These are phyloP conservation scores for Drosophila rubida DNA, from an alignment of 2,888 invertebrate genomes.

Conservation along the genomic window DNA sequence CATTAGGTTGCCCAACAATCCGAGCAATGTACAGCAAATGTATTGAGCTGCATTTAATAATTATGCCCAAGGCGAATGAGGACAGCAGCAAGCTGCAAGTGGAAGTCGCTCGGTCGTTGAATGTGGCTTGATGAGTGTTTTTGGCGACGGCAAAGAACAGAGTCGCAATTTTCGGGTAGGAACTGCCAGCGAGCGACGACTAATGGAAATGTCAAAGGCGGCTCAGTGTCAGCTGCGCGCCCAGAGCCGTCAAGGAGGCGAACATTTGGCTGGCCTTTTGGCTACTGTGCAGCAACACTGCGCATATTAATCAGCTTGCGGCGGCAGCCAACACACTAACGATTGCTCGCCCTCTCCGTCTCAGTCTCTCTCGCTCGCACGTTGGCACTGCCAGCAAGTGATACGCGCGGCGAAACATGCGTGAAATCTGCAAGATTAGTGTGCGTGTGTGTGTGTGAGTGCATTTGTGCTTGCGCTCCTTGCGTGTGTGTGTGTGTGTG, in stretches of 20 bases:
- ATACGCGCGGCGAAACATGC: slow-evolving; percentile 80
- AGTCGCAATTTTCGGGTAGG: slow-evolving; percentile 52
- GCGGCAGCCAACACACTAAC: slow-evolving; percentile 26
- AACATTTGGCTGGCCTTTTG: slow-evolving; percentile 52
- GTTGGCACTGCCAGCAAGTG: slow-evolving; percentile 60
- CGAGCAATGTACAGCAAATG: slow-evolving; percentile 82
- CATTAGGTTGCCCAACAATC: slow-evolving; percentile 78
- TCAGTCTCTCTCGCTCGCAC: no score
- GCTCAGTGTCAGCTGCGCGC: slow-evolving; percentile 81
- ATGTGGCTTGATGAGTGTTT: slow-evolving; percentile 24
- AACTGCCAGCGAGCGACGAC: slow-evolving; percentile 30
- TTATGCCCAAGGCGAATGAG: slow-evolving; percentile 62
- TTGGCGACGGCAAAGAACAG: slow-evolving; percentile 38
- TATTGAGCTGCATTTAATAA: slow-evolving; percentile 85
- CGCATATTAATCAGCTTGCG: slow-evolving; percentile 77
- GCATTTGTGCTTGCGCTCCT: background rate
- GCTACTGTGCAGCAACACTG: slow-evolving; percentile 56
- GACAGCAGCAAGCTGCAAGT: background rate
- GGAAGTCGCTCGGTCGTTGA: background rate
- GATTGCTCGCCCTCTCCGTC: slow-evolving; percentile 8
- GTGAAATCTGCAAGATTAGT: slow-evolving; percentile 78
- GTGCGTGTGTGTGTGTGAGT: slow-evolving; percentile 7
- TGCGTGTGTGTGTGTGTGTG: slow-evolving; percentile 4
- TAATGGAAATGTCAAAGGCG: slow-evolving; percentile 82
- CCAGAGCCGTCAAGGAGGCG: slow-evolving; percentile 49